Evolutionary conservation across 2,797 vertebrate genomes (phyloP).

Genomic region (Melanotaenia boesemani): DNA sequence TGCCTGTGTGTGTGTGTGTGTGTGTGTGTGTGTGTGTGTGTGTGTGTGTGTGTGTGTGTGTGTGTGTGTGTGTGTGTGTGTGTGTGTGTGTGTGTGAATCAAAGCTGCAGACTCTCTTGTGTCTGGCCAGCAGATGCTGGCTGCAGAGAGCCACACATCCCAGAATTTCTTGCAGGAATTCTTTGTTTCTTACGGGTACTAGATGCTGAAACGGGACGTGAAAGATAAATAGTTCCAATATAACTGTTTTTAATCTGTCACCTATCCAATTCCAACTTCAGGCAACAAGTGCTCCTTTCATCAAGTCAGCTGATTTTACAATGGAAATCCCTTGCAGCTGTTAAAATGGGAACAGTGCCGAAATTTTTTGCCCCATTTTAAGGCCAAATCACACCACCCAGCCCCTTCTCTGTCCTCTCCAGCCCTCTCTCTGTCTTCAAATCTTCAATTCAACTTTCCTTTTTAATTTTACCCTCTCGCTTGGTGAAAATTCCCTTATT

Average conservation of each 20-base stretch:
- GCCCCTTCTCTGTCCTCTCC: constrained; percentile 37
- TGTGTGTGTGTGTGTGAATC: constrained; percentile 28
- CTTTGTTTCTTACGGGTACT: constrained; percentile 70
- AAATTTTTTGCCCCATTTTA: constrained; percentile 65
- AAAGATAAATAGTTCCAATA: constrained; percentile 80
- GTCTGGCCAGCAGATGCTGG: constrained; percentile 80
- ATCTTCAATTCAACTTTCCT: constrained; percentile 31
- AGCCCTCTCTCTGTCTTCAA: constrained; percentile 25
- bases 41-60: no score
- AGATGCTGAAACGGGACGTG: constrained; percentile 61
- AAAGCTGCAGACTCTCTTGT: constrained; percentile 59
- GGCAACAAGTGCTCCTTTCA: constrained; percentile 83
- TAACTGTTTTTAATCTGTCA: constrained; percentile 81
- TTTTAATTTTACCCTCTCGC: constrained; percentile 23
- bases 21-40: no score
- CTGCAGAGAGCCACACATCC: constrained; percentile 61
- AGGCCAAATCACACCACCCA: constrained; percentile 63
- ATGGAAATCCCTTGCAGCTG: constrained; percentile 89
- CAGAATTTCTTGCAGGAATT: constrained; percentile 77
- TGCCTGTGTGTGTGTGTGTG: constrained; percentile 18
- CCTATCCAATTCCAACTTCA: constrained; percentile 68
- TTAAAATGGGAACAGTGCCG: constrained; percentile 81
- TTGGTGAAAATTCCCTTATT: constrained; percentile 3
- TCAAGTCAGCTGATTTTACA: constrained; percentile 85
- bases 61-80: no score